A percentile compares a stretch with the other conserved stretches of the same genome.
Conservation (phyloP, 2,888 invertebrate genomes). For the Drosophila monieri region DNA sequence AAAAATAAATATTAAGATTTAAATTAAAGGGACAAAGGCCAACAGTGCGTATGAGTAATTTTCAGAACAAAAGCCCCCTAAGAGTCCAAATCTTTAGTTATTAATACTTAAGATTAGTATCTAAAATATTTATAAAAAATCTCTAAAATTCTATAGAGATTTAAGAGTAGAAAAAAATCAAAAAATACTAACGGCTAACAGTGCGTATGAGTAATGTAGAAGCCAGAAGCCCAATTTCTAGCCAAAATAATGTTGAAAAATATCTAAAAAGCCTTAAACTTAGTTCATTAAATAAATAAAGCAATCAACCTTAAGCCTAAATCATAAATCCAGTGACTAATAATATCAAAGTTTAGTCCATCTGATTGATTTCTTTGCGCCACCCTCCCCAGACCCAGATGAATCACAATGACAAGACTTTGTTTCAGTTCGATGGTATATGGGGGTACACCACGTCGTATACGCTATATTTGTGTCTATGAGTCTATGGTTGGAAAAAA, state of each 20-base stretch:
- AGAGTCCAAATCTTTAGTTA: too few relatives aligned
- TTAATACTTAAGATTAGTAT: too few relatives aligned
- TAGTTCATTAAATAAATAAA: neutral
- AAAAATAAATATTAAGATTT: neutral
- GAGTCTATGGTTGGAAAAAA: neutral
- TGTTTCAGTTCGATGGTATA: neutral
- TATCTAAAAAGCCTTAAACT: neutral
- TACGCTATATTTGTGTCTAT: conserved; percentile 13
- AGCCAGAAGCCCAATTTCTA: neutral
- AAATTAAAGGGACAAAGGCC: neutral
- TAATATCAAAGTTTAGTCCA: neutral
- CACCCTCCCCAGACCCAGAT: neutral
- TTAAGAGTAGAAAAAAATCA: neutral
- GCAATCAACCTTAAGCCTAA: neutral
- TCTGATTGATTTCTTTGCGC: neutral
- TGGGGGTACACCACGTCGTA: conserved; percentile 24
- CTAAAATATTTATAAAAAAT: too few relatives aligned
- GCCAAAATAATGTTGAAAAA: neutral
- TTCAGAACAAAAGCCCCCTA: neutral
- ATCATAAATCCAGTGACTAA: conserved; percentile 1
- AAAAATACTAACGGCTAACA: neutral
- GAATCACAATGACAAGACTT: conserved; percentile 4
- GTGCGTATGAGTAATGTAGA: neutral
- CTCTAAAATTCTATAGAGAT: too few relatives aligned
- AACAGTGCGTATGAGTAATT: neutral